Evolutionary conservation across 2,797 vertebrate genomes (phyloP), one percentile per base, ranked within the genome.

Genomic region (Potorous gilbertii): DNA sequence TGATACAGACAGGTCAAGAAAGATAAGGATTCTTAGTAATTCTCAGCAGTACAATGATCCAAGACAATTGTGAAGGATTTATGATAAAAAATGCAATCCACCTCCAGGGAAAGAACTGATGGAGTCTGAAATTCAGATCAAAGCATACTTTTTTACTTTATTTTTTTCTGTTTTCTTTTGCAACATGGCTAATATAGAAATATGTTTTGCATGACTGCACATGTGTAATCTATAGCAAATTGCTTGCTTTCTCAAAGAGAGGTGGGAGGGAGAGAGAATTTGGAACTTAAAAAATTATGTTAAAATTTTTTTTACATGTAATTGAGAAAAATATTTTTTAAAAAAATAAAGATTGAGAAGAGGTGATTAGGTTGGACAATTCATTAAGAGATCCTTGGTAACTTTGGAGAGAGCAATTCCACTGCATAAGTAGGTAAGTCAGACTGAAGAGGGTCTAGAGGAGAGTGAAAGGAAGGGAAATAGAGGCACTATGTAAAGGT

Each of bases 121-220:
- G 40, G 74, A 50, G 21, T 50, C 21, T 87, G 74, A 87, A 57
- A 50, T 87, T 46, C 40, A 46, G 40, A 87, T 87, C 74, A 87
- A 87, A 87, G 74, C 74, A 87, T 62, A 62, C 3, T 87, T 81
- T 87, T 87, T 87, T 27, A 24, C 40, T 27, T 50, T 87, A 10
- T 87, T 87, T 87, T 81, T 87, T 31, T 40, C 74, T 87, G 74
- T 87, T 50, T 87, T 87, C 74, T 87, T 87, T 87, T 87, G 74
- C 24, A 74, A 87, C 40, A 87, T 27, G 31, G 40, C 74, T 87
- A 87, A 87, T 87, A 87, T 87, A 40, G 40, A 50, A 87, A 87
- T 87, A 87, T 46, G 21, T 87, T 87, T 81, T 87, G 74, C 74
- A 50, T 87, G 74, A 87, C 74, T 87, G 40, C 8, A n/a, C 21